Percentiles rank a stretch among this genome's conserved stretches.
Evolutionary conservation across 2,888 invertebrate species (phyloP).

Genomic region (Gryllus longicercus): DNA sequence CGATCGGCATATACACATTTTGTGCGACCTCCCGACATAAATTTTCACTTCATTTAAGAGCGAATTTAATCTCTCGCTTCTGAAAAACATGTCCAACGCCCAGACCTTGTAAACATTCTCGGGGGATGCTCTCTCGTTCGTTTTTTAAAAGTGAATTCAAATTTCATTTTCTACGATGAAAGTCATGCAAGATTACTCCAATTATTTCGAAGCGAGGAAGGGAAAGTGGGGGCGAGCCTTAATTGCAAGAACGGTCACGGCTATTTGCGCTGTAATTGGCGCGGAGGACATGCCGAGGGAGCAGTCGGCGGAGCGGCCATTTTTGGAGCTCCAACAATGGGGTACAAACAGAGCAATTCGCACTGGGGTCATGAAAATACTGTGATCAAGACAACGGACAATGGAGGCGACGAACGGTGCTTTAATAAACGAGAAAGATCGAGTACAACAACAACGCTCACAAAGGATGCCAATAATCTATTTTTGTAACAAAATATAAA

Average conservation of each 20-base stretch:
- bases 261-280: slow-evolving; percentile 6
- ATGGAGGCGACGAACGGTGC: no score
- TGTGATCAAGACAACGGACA: no score
- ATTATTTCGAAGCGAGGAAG: background rate
- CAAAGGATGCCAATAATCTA: no score
- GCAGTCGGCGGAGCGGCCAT: background rate
- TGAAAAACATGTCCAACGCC: no score
- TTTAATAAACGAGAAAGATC: no score
- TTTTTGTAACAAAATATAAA: no score
- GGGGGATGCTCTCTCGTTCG: background rate
- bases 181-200: slow-evolving; percentile 17
- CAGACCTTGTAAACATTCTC: background rate
- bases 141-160: slow-evolving; percentile 17
- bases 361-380: background rate
- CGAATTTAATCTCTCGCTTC: no score
- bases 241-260: slow-evolving; percentile 5
- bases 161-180: slow-evolving; percentile 2
- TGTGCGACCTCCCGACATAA: no score
- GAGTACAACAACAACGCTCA: no score
- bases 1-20: no score
- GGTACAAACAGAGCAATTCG: background rate
- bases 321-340: background rate
- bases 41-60: no score
- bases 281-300: background rate
- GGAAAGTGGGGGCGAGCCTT: background rate